Evolutionary conservation across 2,888 invertebrate species (phyloP), one percentile per base, ranked within the genome.

Genomic region (Luperina testacea): DNA sequence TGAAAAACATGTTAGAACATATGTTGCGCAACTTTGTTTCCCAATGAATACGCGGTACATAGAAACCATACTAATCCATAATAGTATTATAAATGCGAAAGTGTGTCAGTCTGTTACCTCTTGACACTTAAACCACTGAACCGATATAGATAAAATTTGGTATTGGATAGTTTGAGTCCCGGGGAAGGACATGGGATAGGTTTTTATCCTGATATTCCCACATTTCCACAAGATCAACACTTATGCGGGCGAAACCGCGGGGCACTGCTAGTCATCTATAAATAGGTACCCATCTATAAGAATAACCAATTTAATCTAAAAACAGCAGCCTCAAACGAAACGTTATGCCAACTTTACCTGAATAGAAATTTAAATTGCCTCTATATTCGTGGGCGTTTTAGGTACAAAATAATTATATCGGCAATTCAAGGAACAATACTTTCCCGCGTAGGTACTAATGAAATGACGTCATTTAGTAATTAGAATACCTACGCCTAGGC

Each of bases 401-500:
- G 11, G 11, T 20, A 57, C 69, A 79, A 61, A 53, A 72, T 20
- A 38, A 45, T 67, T 24, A 72, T 42, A 13, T 68, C n/a, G 7
- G 15, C 61, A 51, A 69, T 64, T 51, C 32, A 9, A 68, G 61
- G 13, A 24, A n/a, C 64, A 70, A 38, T 77, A 83, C 42, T n/a
- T 65, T 20, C 45, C 38, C n/a, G n/a, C 65, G 61, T 6, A 38
- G 38, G 38, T 61, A 53, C 32, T 69, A 59, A 82, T 70, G 24
- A 64, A 72, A 65, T n/a, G 27, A 84, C 51, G 32, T 61, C 17
- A 32, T 42, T 45, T 32, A 45, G 51, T 42, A 72, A 79, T 69
- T 70, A 78, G 11, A 9, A 17, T 15, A 53, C 48, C 42, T 45
- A 53, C 45, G 64, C n/a, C 2, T 15, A 6, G 8, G 51, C 0